Conservation (phyloP, 2,113 vertebrate genomes). For the Cercopithecus mona region DNA sequence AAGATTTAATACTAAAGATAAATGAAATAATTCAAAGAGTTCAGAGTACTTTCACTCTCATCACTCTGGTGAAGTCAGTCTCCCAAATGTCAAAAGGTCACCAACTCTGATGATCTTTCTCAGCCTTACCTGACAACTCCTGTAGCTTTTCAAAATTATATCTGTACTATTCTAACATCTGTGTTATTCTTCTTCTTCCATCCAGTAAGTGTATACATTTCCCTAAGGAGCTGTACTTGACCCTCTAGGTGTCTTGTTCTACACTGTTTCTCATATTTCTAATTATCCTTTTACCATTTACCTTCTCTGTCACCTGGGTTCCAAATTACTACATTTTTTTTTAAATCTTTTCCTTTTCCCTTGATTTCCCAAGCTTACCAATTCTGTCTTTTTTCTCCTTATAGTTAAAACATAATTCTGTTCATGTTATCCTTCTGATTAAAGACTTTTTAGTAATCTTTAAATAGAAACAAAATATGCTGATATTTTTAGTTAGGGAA, state of each 20-base stretch:
- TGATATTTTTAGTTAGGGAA: conserved; percentile 7
- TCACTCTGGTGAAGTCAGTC: not conserved
- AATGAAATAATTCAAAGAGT: not conserved
- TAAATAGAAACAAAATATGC: not conserved
- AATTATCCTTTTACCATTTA: conserved; percentile 18
- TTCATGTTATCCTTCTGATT: not conserved
- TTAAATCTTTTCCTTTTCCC: not conserved
- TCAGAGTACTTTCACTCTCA: not conserved
- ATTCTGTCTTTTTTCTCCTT: not conserved
- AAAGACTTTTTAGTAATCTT: not conserved
- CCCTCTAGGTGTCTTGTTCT: not conserved
- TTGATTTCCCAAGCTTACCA: not conserved
- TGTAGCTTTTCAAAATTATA: not conserved
- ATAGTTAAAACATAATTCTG: conserved; percentile 26
- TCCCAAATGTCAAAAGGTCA: not conserved
- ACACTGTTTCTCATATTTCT: not conserved
- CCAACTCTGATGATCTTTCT: not conserved
- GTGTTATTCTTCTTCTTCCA: not conserved
- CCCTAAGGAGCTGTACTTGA: not conserved
- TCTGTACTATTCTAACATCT: not conserved
- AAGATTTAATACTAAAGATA: not conserved
- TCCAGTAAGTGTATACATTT: not conserved
- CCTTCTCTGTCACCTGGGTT: not conserved
- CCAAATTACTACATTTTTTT: not conserved
- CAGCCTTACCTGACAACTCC: not conserved